Base-by-base conservation (phyloP, 2,113 vertebrate species). In the Zeus faber region DNA sequence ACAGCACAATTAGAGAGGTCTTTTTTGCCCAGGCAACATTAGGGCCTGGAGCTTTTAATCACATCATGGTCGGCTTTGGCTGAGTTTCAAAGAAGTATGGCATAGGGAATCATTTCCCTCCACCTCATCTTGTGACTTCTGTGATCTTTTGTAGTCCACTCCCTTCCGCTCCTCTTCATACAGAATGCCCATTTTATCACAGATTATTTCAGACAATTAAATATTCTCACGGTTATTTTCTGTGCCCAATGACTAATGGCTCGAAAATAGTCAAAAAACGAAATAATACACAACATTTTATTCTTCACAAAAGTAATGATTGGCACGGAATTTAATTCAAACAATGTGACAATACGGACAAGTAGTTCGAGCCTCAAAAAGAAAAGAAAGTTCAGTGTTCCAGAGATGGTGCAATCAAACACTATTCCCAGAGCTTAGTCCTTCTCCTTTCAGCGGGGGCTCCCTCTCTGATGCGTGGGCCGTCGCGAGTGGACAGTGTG, bases 21-120 rank as follows among this genome's bases (percentile, higher is more conserved):
- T 72, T 67, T 75, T 65, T 59, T 49, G 56, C 56, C 53, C 39
- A 55, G 53, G 62, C 76, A 67, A 54, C 61, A 46, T 70, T 58
- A 48, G 58, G 68, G 56, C 54, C 52, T 52, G 47, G 16, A 21
- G 14, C 23, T 70, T 72, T 76, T 72, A 76, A 84, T 88, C 72
- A 81, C 59, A 72, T 27, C 8, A 60, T 62, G 51, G 72, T 84
- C 72, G 73, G 82, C 62, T 82, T 68, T 82, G 83, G 78, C 75
- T 17, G 17, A 3, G 54, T 72, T 70, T 87, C 68, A 83, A 75
- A 82, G 57, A 63, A 20, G 52, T 50, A 33, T 14, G 23, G 58
- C 41, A 20, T 24, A 72, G 63, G 49, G 70, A 80, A 73, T 62
- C 22, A 67, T 74, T 72, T 79, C 59, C 65, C 53, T 54, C 50